Conservation (phyloP, 1,140 invertebrate species). For the Drosophila elegans region DNA sequence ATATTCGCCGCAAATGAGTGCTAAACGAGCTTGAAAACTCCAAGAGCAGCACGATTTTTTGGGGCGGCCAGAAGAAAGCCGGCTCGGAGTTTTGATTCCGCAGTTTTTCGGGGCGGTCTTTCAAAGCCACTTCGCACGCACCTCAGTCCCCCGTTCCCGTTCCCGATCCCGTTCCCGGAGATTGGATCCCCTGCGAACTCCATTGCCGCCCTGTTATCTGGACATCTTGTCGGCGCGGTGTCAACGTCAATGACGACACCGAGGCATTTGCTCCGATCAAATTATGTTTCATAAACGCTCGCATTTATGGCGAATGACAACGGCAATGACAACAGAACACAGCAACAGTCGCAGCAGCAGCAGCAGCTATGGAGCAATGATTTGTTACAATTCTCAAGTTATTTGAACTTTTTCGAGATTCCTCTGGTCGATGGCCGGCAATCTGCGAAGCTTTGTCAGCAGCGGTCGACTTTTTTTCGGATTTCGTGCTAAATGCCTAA, state of each 20-base stretch:
- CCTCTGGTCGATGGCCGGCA: conserved; percentile 16
- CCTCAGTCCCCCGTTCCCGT: conserved; percentile 5
- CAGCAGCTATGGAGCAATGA: conserved; percentile 53
- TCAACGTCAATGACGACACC: conserved; percentile 67
- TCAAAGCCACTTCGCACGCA: conserved; percentile 61
- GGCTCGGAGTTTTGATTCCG: conserved; percentile 45
- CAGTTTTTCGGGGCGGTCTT: conserved; percentile 77
- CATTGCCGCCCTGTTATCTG: conserved; percentile 22
- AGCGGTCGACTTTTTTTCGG: conserved; percentile 25
- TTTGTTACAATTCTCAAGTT: conserved; percentile 76
- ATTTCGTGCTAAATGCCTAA: conserved; percentile 52
- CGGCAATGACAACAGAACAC: conserved; percentile 29
- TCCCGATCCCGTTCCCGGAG: not conserved
- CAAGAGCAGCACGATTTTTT: conserved; percentile 24
- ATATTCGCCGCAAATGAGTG: conserved; percentile 67
- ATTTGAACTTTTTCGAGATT: conserved; percentile 71
- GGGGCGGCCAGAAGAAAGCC: conserved; percentile 63
- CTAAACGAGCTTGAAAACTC: conserved; percentile 62
- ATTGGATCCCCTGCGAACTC: not conserved
- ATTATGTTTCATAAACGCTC: conserved; percentile 83
- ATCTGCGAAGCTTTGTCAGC: conserved; percentile 13
- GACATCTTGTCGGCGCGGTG: conserved; percentile 52
- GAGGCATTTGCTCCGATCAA: conserved; percentile 76
- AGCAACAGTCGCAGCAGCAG: not conserved
- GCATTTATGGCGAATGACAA: conserved; percentile 70